Evolutionary conservation across 2,888 invertebrate species (phyloP).

Genomic region (Blastobasis lacticolella): DNA sequence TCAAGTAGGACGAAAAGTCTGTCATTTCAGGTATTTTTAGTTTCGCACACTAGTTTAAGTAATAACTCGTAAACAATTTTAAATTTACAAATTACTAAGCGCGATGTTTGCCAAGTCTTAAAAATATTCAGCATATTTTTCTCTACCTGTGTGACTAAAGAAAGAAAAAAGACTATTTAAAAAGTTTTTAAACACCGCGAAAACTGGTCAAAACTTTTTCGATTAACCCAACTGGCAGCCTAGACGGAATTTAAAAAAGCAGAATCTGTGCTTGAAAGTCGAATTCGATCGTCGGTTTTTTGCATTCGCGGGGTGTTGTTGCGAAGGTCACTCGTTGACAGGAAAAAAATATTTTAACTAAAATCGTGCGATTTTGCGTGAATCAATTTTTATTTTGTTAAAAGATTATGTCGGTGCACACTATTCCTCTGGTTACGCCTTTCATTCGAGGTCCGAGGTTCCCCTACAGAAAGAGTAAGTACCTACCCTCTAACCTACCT

Average conservation of each 20-base stretch:
- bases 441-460: slow-evolving; percentile 69
- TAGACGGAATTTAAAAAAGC: not conserved
- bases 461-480: slow-evolving; percentile 70
- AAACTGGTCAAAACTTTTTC: not conserved
- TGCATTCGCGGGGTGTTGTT: slow-evolving; percentile 43
- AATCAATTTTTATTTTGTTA: slow-evolving; percentile 16
- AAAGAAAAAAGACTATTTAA: too few species aligned
- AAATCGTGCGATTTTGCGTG: slow-evolving; percentile 20
- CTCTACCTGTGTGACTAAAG: too few species aligned
- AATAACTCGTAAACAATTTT: too few species aligned
- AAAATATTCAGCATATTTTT: too few species aligned
- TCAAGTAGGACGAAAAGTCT: too few species aligned
- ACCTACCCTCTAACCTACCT: not conserved
- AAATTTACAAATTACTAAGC: too few species aligned
- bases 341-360: slow-evolving; percentile 21
- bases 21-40: too few species aligned
- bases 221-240: not conserved
- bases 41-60: too few species aligned
- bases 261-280: slow-evolving; percentile 28
- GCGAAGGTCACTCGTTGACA: slow-evolving; percentile 36
- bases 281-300: slow-evolving; percentile 54
- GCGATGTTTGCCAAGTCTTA: too few species aligned
- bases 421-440: slow-evolving; percentile 63
- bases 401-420: slow-evolving; percentile 67
- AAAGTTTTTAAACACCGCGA: too few species aligned